A percentile compares a stretch with the other conserved stretches of the same genome.
Conservation (phyloP, 2,797 vertebrate genomes). For the Eleutherodactylus coqui region DNA sequence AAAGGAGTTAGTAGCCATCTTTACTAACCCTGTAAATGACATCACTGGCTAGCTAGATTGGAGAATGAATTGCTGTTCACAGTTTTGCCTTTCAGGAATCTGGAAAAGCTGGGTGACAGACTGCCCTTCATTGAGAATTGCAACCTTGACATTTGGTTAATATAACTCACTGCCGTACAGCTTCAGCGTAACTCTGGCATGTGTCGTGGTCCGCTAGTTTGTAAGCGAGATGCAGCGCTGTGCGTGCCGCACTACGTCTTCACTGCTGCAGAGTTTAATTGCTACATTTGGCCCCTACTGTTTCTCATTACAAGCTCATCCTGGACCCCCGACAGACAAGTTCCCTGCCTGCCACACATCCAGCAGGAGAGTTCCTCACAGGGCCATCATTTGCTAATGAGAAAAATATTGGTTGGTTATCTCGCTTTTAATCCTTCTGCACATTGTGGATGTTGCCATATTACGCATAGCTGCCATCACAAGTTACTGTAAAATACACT, state of each 20-base stretch:
- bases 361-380: neutral
- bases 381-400: slow-evolving; percentile 56
- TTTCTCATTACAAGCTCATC: slow-evolving; percentile 56
- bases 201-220: slow-evolving; percentile 22
- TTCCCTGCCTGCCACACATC: slow-evolving; percentile 34
- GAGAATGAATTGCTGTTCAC: neutral
- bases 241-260: neutral
- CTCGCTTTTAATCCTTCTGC: neutral
- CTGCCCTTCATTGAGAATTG: neutral
- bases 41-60: neutral
- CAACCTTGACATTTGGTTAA: neutral
- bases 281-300: slow-evolving; percentile 58
- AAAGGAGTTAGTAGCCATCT: neutral
- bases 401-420: slow-evolving; percentile 51
- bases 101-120: neutral
- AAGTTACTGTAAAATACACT: neutral
- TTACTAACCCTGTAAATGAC: neutral
- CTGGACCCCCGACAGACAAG: slow-evolving; percentile 40
- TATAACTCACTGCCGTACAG: too few relatives aligned
- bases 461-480: neutral
- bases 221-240: slow-evolving; percentile 13
- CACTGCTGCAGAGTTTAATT: slow-evolving; percentile 48
- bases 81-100: neutral
- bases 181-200: neutral
- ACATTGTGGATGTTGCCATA: too few relatives aligned